Evolutionary conservation across 2,888 invertebrate genomes (phyloP), one percentile per base, ranked within the genome.

Genomic region (Patella caerulea): DNA sequence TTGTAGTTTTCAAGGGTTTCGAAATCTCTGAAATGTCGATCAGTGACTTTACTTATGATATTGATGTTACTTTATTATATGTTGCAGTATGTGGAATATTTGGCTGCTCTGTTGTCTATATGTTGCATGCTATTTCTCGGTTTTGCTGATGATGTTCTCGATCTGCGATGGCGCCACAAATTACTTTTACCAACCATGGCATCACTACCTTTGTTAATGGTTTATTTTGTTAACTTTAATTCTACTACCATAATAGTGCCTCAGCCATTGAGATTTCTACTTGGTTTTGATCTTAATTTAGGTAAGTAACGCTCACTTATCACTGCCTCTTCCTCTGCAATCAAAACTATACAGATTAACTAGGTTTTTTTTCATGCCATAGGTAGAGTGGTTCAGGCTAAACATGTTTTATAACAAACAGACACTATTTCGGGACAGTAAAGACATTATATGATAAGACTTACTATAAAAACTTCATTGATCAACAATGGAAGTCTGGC

Each of bases 91-190:
- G 97, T 98, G 87, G 97, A 98, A 92, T 94, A 98, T 87, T 94
- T 99, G 86, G 97, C 98, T 71, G 99, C 98, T 2, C 92, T 99
- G 74, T 93, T 99, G 74, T 98, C 98, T 55, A 98, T 99, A 86
- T 98, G 98, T 92, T 99, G 99, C 90, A 99, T 99, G 97, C 94
- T 99, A 80, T 94, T 99, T 65, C 93, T 99, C 85, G 99, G 99
- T 3, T 99, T 99, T 93, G 98, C 98, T 56, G 99, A 99, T 92
- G 99, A 99, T 93, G 98, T 99, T 0, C 93, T 99, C 78, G 97
- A 99, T 92, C 93, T 99, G 81, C 94, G 96, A 89, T 99, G 99
- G 98, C 94, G 98, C 85, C 91, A 93, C 82, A 97, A 99, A 90
- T 98, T 99, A 90, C 93, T 99, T 76, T 93, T 99, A 71, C 99